Conservation (phyloP, 2,113 vertebrate genomes). For the Lampris incognitus region DNA sequence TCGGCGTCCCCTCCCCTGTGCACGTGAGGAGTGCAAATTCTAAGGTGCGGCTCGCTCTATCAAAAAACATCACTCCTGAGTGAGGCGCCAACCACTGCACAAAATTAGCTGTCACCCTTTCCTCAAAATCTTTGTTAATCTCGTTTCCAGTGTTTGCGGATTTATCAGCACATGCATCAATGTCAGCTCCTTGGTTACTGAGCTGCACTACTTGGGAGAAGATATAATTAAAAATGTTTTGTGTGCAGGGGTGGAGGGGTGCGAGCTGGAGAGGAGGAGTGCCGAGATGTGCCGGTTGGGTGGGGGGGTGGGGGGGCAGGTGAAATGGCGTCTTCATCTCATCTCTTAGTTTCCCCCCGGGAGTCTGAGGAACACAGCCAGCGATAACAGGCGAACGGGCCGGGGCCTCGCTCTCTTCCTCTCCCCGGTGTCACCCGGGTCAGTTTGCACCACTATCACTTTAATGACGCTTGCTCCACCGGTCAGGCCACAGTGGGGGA, state of each 20-base stretch:
- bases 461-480: slow-evolving; percentile 85
- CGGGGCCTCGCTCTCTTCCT: slow-evolving; percentile 52
- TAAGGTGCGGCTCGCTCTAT: slow-evolving; percentile 93
- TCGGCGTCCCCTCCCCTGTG: slow-evolving; percentile 62
- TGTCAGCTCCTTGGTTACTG: slow-evolving; percentile 99
- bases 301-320: slow-evolving; percentile 78
- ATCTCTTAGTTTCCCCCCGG: slow-evolving; percentile 78
- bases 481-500: slow-evolving; percentile 42
- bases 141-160: slow-evolving; percentile 99
- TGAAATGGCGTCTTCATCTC: slow-evolving; percentile 91
- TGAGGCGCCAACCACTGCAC: slow-evolving; percentile 95
- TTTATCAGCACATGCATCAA: slow-evolving; percentile 99
- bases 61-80: slow-evolving; percentile 93
- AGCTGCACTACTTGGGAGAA: slow-evolving; percentile 97
- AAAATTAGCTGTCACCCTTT: slow-evolving; percentile 99
- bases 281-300: slow-evolving; percentile 26
- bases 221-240: slow-evolving; percentile 99
- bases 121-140: slow-evolving; percentile 99
- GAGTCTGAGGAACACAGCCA: slow-evolving; percentile 87
- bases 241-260: slow-evolving; percentile 81
- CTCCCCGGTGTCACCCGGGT: slow-evolving; percentile 84
- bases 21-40: slow-evolving; percentile 75
- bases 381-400: slow-evolving; percentile 90
- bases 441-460: slow-evolving; percentile 85
- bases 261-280: slow-evolving; percentile 38